A percentile compares a stretch with the other conserved stretches of the same genome.
Conservation (phyloP, 2,113 vertebrate species). For the Dipodomys spectabilis region DNA sequence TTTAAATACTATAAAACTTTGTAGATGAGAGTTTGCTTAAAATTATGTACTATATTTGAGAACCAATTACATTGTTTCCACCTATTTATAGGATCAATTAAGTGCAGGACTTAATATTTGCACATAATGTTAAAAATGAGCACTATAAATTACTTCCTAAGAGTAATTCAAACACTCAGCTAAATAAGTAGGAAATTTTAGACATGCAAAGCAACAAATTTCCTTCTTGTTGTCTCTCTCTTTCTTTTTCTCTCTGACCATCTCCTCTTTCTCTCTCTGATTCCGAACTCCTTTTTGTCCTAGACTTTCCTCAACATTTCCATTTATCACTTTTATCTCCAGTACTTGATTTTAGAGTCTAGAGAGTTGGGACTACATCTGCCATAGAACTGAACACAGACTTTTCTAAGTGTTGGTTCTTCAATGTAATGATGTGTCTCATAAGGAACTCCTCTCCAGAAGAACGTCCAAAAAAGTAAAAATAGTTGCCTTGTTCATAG, state of each 20-base stretch:
- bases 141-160: not conserved
- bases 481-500: not conserved
- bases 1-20: not conserved
- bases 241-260: not conserved
- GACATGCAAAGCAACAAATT: not conserved
- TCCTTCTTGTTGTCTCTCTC: not conserved
- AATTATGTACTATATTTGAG: not conserved
- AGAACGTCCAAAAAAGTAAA: not conserved
- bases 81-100: not conserved
- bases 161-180: not conserved
- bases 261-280: not conserved
- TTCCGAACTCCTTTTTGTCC: not conserved
- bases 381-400: not conserved
- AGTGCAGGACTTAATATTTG: slow-evolving; percentile 24
- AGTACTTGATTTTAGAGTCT: slow-evolving; percentile 14
- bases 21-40: not conserved
- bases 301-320: not conserved
- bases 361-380: not conserved
- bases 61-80: slow-evolving; percentile 26
- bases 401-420: not conserved
- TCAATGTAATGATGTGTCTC: not conserved
- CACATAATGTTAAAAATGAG: not conserved
- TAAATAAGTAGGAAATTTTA: not conserved
- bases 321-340: not conserved
- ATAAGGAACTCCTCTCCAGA: not conserved